Evolutionary conservation across 2,888 invertebrate species (phyloP).

Genomic region (Cheilosia pagana): DNA sequence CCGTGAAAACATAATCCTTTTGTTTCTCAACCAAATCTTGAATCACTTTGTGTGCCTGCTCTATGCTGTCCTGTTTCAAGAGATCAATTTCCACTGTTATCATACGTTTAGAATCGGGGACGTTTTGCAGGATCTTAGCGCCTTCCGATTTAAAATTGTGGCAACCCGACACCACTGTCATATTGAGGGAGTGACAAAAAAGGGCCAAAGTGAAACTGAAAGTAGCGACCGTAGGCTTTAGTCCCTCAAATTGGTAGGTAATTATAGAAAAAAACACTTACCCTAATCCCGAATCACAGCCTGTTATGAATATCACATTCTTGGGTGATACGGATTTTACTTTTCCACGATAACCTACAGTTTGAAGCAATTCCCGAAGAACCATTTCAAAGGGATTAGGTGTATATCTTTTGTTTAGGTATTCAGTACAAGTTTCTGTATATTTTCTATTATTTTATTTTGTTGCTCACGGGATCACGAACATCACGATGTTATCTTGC

Average conservation of each 20-base stretch:
- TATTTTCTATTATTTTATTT: neutral
- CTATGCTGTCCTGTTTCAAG: slow-evolving; percentile 86
- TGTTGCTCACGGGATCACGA: slow-evolving; percentile 20
- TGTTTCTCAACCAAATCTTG: slow-evolving; percentile 76
- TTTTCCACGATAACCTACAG: slow-evolving; percentile 54
- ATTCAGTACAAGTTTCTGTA: slow-evolving; percentile 2
- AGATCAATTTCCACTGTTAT: slow-evolving; percentile 87
- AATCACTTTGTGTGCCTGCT: slow-evolving; percentile 76
- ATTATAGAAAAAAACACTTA: slow-evolving; percentile 79
- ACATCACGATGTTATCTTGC: slow-evolving; percentile 55
- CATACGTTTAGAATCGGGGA: slow-evolving; percentile 81
- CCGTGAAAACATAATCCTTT: slow-evolving; percentile 85
- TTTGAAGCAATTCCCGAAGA: slow-evolving; percentile 48
- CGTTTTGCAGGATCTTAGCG: slow-evolving; percentile 84
- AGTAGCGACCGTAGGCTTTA: slow-evolving; percentile 1
- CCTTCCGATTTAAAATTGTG: slow-evolving; percentile 86
- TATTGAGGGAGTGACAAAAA: slow-evolving; percentile 81
- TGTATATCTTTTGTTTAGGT: slow-evolving; percentile 15
- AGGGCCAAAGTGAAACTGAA: slow-evolving; percentile 81
- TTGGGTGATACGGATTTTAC: slow-evolving; percentile 77
- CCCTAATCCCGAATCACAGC: slow-evolving; percentile 94
- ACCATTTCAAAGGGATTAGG: slow-evolving; percentile 10
- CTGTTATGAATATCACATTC: slow-evolving; percentile 89
- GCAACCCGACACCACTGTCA: slow-evolving; percentile 91
- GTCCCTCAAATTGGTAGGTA: neutral